phyloP scores from a whole-genome alignment of 2,888 invertebrate genomes.

The Drosophila setosimentum region DNA sequence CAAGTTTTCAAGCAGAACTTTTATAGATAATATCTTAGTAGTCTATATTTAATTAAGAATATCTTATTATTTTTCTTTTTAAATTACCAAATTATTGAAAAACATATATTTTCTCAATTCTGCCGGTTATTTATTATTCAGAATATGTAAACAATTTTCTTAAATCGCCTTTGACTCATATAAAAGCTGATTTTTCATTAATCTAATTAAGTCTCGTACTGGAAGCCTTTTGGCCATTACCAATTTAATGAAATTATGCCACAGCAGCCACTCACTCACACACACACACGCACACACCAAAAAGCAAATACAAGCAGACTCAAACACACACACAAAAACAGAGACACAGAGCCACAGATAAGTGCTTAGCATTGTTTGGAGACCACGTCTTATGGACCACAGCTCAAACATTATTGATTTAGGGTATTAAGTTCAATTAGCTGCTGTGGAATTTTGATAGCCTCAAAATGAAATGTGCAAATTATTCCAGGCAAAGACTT shows the following conservation, averaged over 20 bases:
- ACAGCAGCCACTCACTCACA: conserved; percentile 39
- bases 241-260: conserved; percentile 66
- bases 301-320: no score
- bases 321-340: conserved; percentile 22
- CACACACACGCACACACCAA: conserved; percentile 20
- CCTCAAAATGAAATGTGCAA: conserved; percentile 31
- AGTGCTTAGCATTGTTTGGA: conserved; percentile 25
- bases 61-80: not conserved
- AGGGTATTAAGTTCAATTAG: conserved; percentile 69
- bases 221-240: conserved; percentile 50
- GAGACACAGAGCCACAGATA: conserved; percentile 28
- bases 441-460: conserved; percentile 48
- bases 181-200: conserved; percentile 65
- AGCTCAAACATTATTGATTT: conserved; percentile 67
- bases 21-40: not conserved
- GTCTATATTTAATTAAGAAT: not conserved
- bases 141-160: conserved; percentile 23
- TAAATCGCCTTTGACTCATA: conserved; percentile 17
- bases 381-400: conserved; percentile 12
- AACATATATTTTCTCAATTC: not conserved
- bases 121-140: not conserved
- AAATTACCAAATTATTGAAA: not conserved
- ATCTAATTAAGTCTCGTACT: conserved; percentile 59
- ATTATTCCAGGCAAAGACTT: conserved; percentile 20
- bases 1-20: not conserved